These are phyloP conservation scores for Pachliopta kotzebuea DNA, from an alignment of 2,888 invertebrate species.

Conservation along the genomic window DNA sequence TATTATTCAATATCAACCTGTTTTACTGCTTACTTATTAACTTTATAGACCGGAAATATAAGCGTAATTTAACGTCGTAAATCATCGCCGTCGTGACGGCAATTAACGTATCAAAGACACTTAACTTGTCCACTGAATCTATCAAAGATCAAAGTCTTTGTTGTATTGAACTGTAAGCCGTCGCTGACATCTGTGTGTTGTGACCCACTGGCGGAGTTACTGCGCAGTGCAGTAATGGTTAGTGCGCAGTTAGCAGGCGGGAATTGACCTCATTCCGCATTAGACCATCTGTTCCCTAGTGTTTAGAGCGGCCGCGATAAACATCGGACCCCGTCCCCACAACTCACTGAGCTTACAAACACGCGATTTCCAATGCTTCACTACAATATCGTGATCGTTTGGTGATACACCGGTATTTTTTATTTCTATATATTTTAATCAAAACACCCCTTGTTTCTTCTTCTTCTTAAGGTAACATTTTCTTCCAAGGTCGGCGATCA, in stretches of 20 bases:
- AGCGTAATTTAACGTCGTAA: too few species aligned
- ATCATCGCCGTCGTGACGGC: too few species aligned
- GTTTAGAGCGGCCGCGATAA: slow-evolving; percentile 14
- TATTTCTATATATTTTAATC: too few species aligned
- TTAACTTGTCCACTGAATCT: too few species aligned
- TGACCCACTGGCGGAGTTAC: not conserved
- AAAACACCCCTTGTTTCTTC: too few species aligned
- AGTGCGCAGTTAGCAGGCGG: not conserved
- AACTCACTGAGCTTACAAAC: slow-evolving; percentile 19
- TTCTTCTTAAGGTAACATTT: too few species aligned
- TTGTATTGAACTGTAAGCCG: not conserved
- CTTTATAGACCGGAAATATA: too few species aligned
- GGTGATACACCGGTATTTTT: slow-evolving; percentile 1
- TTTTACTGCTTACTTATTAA: too few species aligned
- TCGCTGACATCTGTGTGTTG: not conserved
- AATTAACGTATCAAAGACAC: too few species aligned
- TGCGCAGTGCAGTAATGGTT: not conserved
- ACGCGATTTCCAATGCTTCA: slow-evolving; percentile 18
- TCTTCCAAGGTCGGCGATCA: too few species aligned
- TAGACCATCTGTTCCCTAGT: not conserved
- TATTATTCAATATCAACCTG: too few species aligned
- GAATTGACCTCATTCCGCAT: not conserved
- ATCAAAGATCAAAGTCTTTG: too few species aligned
- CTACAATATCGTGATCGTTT: slow-evolving; percentile 2
- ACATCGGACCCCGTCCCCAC: slow-evolving; percentile 10